phyloP scores from a whole-genome alignment of 2,888 invertebrate species.

The Coenonympha glycerion region DNA sequence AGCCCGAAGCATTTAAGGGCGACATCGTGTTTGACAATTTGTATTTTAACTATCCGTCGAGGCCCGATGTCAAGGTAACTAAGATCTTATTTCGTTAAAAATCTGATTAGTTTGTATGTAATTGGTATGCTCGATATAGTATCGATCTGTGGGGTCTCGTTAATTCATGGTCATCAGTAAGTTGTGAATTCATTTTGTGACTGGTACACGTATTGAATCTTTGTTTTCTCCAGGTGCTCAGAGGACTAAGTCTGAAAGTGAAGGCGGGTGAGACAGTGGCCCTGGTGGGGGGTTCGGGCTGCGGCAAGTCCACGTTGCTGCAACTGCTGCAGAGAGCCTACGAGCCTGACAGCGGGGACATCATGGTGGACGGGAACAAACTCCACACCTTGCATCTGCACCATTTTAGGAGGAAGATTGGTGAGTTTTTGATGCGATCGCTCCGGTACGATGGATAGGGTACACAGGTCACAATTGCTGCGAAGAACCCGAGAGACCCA shows the following conservation, averaged over 20 bases:
- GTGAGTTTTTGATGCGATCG: too few relatives aligned
- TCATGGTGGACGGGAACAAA: conserved; percentile 78
- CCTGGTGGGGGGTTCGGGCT: conserved; percentile 83
- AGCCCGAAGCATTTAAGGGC: conserved; percentile 74
- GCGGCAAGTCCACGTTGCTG: conserved; percentile 87
- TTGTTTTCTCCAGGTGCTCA: conserved; percentile 79
- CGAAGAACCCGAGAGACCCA: too few relatives aligned
- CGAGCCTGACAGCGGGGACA: conserved; percentile 76
- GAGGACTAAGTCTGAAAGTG: conserved; percentile 78
- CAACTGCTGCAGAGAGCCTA: conserved; percentile 85
- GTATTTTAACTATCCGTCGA: conserved; percentile 85
- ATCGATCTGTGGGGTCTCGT: not conserved
- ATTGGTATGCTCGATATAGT: too few relatives aligned
- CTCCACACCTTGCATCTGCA: conserved; percentile 78
- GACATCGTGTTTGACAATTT: conserved; percentile 82
- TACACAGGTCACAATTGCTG: too few relatives aligned
- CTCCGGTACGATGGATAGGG: too few relatives aligned
- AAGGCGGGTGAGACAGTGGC: conserved; percentile 82
- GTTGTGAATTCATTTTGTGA: too few relatives aligned
- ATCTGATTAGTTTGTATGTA: too few relatives aligned
- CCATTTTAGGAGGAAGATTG: conserved; percentile 56
- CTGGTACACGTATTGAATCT: too few relatives aligned
- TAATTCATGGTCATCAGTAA: too few relatives aligned
- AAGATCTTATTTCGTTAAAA: conserved; percentile 9
- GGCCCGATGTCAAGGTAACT: conserved; percentile 83